Percentiles rank a stretch among this genome's conserved stretches.
phyloP scores from a whole-genome alignment of 2,113 vertebrate genomes.

The Conger conger region DNA sequence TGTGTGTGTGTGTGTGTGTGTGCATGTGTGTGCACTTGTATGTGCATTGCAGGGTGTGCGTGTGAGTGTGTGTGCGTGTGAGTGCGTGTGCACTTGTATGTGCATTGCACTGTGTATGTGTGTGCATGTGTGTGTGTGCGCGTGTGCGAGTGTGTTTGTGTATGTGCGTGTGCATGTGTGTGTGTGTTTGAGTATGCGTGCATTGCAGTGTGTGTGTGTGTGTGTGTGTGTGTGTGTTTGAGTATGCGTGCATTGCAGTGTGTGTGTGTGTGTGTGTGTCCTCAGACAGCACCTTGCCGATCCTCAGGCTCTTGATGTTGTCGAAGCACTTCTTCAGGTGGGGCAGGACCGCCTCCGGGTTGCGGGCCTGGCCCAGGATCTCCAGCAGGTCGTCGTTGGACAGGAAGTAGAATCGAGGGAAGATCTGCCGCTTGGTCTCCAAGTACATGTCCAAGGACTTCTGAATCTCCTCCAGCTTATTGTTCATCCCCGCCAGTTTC shows the following conservation, averaged over 20 bases:
- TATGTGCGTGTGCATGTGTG: background rate
- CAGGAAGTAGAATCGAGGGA: constrained; percentile 88
- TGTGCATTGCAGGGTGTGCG: too few species aligned
- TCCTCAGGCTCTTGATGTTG: constrained; percentile 78
- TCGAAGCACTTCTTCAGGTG: constrained; percentile 89
- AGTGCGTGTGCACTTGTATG: too few species aligned
- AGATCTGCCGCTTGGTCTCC: constrained; percentile 84
- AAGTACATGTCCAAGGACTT: constrained; percentile 85
- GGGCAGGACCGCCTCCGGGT: constrained; percentile 80
- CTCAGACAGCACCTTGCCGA: constrained; percentile 70
- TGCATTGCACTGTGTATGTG: background rate
- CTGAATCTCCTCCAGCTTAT: constrained; percentile 80
- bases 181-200: background rate
- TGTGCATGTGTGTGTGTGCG: background rate
- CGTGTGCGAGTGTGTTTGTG: background rate
- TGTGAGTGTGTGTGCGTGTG: too few species aligned
- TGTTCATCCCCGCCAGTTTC: constrained; percentile 72
- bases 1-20: background rate
- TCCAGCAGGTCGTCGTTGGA: constrained; percentile 86
- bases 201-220: background rate
- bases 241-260: background rate
- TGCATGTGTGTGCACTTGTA: constrained; percentile 4
- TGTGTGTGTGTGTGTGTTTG: background rate
- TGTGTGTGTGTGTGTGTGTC: background rate
- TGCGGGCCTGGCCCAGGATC: constrained; percentile 84